Evolutionary conservation across 2,888 invertebrate genomes (phyloP).

Genomic region (Pycnomerus fuliginosus): DNA sequence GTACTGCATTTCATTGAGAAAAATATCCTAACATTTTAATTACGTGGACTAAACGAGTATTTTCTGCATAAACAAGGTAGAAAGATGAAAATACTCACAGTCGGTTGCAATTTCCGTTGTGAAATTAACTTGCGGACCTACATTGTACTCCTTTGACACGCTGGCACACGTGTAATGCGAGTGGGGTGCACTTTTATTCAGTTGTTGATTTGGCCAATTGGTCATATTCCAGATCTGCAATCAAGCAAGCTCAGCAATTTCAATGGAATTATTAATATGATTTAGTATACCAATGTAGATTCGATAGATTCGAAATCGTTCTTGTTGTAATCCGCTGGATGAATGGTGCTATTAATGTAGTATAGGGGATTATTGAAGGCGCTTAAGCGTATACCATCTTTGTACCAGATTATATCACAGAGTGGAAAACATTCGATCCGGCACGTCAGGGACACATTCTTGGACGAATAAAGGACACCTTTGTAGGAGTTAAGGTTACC

Average conservation of each 20-base stretch:
- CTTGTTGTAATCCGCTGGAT: conserved; percentile 72
- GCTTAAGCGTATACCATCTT: conserved; percentile 71
- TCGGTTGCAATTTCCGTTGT: conserved; percentile 85
- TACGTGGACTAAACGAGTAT: no score
- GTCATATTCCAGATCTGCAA: conserved; percentile 80
- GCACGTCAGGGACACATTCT: conserved; percentile 70
- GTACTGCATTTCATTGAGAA: no score
- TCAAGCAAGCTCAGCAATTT: neutral
- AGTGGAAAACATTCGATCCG: conserved; percentile 87
- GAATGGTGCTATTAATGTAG: conserved; percentile 65
- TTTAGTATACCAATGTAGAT: conserved; percentile 68
- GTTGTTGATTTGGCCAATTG: conserved; percentile 75
- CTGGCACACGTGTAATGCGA: conserved; percentile 84
- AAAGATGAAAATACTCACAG: conserved; percentile 66
- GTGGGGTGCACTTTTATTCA: conserved; percentile 75
- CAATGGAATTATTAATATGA: neutral
- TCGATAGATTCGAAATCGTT: conserved; percentile 88
- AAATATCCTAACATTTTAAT: no score
- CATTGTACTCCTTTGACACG: conserved; percentile 63
- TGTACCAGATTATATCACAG: conserved; percentile 83
- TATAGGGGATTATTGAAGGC: conserved; percentile 61
- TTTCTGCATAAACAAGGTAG: no score
- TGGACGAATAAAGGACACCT: conserved; percentile 74
- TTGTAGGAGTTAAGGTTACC: conserved; percentile 70
- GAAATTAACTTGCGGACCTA: conserved; percentile 79